Conservation (phyloP, 2,888 invertebrate species). For the Dichetophora obliterata region DNA sequence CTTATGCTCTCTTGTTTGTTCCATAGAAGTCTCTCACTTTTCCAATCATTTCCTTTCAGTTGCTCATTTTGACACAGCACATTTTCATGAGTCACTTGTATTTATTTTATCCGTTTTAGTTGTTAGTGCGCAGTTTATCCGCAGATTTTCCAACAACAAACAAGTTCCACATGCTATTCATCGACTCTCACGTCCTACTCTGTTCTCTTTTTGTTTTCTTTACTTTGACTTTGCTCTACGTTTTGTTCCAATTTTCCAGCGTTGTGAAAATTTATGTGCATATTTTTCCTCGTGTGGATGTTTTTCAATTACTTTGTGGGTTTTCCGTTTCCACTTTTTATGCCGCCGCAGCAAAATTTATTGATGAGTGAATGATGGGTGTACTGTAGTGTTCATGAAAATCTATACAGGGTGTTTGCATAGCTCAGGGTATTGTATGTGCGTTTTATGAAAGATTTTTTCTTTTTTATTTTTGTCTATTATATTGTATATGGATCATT, state of each 20-base stretch:
- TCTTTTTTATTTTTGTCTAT: too few species aligned
- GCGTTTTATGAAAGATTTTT: too few species aligned
- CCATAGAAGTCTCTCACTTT: conserved; percentile 50
- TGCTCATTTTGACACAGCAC: conserved; percentile 49
- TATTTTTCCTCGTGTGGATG: conserved; percentile 30
- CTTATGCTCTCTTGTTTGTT: conserved; percentile 24
- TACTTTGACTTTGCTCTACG: neutral
- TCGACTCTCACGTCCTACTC: neutral
- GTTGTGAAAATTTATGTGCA: conserved; percentile 35
- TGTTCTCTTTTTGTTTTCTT: neutral
- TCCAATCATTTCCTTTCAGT: conserved; percentile 51
- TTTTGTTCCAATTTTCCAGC: conserved; percentile 35
- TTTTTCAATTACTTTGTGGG: conserved; percentile 35
- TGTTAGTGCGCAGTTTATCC: conserved; percentile 33
- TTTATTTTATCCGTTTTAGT: conserved; percentile 23
- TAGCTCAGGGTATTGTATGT: too few species aligned
- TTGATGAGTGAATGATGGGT: conserved; percentile 43
- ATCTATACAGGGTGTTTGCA: conserved; percentile 26
- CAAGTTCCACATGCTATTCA: conserved; percentile 20
- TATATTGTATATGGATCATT: too few species aligned
- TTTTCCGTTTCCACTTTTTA: conserved; percentile 35
- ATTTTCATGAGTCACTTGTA: conserved; percentile 22
- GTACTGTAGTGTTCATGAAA: conserved; percentile 31
- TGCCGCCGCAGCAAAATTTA: conserved; percentile 34
- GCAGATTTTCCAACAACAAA: conserved; percentile 10